Evolutionary conservation across 2,113 vertebrate genomes (phyloP).

Genomic region (Sakesphorus luctuosus): DNA sequence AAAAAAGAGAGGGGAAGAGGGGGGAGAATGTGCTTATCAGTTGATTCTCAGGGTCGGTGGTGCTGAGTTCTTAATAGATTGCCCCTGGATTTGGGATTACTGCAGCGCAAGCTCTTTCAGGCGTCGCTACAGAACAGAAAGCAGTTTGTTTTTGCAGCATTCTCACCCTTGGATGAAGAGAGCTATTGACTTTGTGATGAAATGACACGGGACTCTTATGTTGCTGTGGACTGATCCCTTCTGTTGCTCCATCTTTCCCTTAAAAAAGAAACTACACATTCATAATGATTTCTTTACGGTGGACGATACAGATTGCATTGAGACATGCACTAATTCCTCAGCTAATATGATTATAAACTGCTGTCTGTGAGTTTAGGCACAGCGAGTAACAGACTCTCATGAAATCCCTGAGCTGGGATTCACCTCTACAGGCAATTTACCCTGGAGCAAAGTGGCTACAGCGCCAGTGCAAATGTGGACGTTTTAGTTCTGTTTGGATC

Average conservation of each 20-base stretch:
- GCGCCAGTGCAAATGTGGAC: not conserved
- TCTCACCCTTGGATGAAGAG: conserved; percentile 47
- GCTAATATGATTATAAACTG: conserved; percentile 52
- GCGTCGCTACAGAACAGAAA: conserved; percentile 66
- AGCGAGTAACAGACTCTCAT: not conserved
- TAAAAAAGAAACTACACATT: conserved; percentile 21
- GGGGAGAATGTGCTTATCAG: conserved; percentile 73
- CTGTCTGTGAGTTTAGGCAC: conserved; percentile 7
- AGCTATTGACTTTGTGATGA: conserved; percentile 76
- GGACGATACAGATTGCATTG: not conserved
- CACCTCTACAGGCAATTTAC: not conserved
- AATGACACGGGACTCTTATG: conserved; percentile 61
- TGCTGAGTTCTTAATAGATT: conserved; percentile 78
- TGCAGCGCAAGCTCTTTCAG: conserved; percentile 56
- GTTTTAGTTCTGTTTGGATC: not conserved
- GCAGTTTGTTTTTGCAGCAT: conserved; percentile 68
- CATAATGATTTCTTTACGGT: conserved; percentile 42
- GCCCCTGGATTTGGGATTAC: conserved; percentile 76
- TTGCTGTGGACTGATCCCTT: conserved; percentile 41
- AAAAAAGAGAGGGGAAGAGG: fast-evolving
- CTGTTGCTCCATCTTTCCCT: conserved; percentile 14
- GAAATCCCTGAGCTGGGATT: not conserved
- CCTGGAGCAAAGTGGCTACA: not conserved
- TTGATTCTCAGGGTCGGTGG: conserved; percentile 75
- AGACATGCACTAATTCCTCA: conserved; percentile 22